phyloP scores from a whole-genome alignment of 2,113 vertebrate genomes.

The Cariama cristata region DNA sequence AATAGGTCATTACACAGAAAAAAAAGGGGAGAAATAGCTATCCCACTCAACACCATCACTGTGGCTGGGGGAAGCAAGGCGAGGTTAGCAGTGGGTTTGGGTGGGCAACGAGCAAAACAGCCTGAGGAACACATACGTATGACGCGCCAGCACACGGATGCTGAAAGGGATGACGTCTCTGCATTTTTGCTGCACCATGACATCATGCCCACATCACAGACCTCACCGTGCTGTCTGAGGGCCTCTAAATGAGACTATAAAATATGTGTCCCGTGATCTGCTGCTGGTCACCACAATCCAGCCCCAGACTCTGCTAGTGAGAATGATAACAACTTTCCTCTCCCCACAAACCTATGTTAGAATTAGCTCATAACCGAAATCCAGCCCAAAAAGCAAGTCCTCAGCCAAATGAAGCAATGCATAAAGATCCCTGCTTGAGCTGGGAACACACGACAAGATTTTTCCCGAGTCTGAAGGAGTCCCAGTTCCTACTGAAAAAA shows the following conservation, averaged over 20 bases:
- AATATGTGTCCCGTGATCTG: neutral
- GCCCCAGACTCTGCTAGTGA: neutral
- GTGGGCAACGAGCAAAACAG: neutral
- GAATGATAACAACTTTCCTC: neutral
- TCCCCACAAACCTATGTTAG: neutral
- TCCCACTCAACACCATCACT: neutral
- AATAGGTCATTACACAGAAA: neutral
- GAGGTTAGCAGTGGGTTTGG: neutral
- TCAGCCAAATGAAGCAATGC: neutral
- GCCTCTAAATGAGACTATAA: neutral
- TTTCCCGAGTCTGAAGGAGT: neutral
- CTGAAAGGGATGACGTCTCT: neutral
- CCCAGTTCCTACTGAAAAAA: neutral
- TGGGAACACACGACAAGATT: neutral
- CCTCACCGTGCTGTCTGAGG: neutral
- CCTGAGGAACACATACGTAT: neutral
- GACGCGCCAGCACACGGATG: neutral
- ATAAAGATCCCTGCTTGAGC: neutral
- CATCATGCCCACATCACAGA: rapidly evolving
- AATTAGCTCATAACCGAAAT: neutral
- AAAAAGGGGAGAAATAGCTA: neutral
- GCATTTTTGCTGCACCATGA: neutral
- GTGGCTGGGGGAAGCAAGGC: neutral
- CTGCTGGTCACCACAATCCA: neutral
- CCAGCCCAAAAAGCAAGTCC: neutral